Evolutionary conservation across 2,888 invertebrate genomes (phyloP).

Genomic region (Azorinus chamasolen): DNA sequence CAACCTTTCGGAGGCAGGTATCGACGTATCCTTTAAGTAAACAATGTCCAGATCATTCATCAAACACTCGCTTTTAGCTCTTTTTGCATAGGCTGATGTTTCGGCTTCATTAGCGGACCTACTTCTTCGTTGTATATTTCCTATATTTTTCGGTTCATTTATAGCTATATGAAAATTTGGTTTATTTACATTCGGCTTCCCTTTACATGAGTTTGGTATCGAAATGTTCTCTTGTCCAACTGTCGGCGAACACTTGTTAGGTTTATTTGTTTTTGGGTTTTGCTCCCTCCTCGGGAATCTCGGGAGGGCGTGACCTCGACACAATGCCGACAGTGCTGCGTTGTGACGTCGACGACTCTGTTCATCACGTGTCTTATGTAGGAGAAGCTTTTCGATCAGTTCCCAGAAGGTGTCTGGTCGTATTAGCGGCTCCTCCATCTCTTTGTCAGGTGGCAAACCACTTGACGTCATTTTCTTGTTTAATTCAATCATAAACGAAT

Average conservation of each 20-base stretch:
- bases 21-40: slow-evolving; percentile 29
- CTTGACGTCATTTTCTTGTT: too few species aligned
- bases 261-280: neutral
- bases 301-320: slow-evolving; percentile 40
- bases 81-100: neutral
- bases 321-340: slow-evolving; percentile 41
- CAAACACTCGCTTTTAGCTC: slow-evolving; percentile 47
- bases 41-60: slow-evolving; percentile 36
- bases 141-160: neutral
- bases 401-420: slow-evolving; percentile 53
- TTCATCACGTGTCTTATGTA: slow-evolving; percentile 42
- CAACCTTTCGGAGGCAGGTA: slow-evolving; percentile 51
- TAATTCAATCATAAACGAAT: too few species aligned
- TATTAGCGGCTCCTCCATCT: too few species aligned
- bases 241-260: neutral
- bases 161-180: too few species aligned
- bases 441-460: too few species aligned
- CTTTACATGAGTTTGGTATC: neutral
- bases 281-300: slow-evolving; percentile 12
- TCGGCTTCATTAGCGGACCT: neutral
- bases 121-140: neutral
- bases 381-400: slow-evolving; percentile 53
- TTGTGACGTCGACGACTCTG: slow-evolving; percentile 35
- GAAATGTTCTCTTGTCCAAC: neutral
- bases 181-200: neutral